Evolutionary conservation across 2,797 vertebrate species (phyloP).

Genomic region (Amblyraja radiata): DNA sequence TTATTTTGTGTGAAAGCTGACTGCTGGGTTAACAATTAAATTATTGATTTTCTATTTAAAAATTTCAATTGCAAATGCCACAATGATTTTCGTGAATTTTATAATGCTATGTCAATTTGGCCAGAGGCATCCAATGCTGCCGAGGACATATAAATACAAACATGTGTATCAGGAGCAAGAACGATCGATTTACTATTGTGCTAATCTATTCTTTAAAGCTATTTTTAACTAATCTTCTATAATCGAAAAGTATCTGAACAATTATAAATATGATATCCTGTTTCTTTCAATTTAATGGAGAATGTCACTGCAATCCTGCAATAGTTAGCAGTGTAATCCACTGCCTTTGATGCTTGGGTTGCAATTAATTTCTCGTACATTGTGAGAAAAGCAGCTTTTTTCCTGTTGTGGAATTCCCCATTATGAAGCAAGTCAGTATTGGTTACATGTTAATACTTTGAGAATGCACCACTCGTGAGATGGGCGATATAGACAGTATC

Average conservation of each 20-base stretch:
- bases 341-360: background rate
- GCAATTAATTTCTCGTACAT: background rate
- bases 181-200: too few relatives aligned
- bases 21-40: background rate
- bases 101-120: background rate
- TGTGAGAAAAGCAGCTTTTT: background rate
- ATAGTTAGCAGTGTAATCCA: background rate
- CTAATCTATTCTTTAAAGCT: background rate
- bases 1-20: background rate
- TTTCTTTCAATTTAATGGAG: background rate
- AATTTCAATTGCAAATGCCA: background rate
- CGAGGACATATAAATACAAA: background rate
- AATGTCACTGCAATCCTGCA: background rate
- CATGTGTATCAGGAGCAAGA: too few relatives aligned
- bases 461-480: background rate
- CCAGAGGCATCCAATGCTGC: too few relatives aligned
- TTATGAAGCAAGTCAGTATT: background rate
- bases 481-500: background rate
- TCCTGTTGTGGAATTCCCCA: background rate
- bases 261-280: background rate
- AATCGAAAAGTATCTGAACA: background rate
- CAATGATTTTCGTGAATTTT: constrained; percentile 3
- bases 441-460: background rate
- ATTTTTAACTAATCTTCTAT: background rate
- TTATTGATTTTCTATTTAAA: background rate